Percentiles rank a stretch among this genome's conserved stretches.
These are phyloP conservation scores for Stenoptilia bipunctidactyla DNA, from an alignment of 2,888 invertebrate genomes.

Conservation along the genomic window DNA sequence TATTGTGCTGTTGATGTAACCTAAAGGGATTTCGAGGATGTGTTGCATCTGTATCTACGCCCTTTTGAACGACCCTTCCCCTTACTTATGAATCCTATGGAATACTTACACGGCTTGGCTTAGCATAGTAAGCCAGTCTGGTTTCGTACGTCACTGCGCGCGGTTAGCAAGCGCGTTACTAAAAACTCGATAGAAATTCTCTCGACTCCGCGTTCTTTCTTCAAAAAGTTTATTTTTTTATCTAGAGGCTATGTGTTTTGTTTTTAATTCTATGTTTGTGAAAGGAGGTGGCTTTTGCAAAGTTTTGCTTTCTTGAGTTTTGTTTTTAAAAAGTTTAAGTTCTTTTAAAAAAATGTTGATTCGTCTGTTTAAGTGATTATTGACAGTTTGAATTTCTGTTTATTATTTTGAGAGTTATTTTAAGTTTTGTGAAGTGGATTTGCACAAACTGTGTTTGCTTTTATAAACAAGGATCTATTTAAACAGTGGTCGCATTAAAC, in stretches of 20 bases:
- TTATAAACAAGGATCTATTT: slow-evolving; percentile 25
- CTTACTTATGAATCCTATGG: slow-evolving; percentile 63
- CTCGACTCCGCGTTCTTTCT: slow-evolving; percentile 18
- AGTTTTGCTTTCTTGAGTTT: slow-evolving; percentile 28
- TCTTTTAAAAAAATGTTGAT: slow-evolving; percentile 26
- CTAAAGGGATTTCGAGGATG: slow-evolving; percentile 50
- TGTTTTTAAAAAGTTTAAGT: slow-evolving; percentile 19
- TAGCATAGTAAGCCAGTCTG: slow-evolving; percentile 59
- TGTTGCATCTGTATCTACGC: slow-evolving; percentile 56
- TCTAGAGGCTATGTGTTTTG: slow-evolving; percentile 26
- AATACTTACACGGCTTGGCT: slow-evolving; percentile 58
- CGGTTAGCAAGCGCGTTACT: slow-evolving; percentile 41
- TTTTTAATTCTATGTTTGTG: slow-evolving; percentile 25
- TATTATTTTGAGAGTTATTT: slow-evolving; percentile 15
- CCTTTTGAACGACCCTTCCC: slow-evolving; percentile 66
- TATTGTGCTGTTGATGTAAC: slow-evolving; percentile 25
- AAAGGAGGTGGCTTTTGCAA: slow-evolving; percentile 38
- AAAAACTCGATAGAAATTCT: slow-evolving; percentile 37
- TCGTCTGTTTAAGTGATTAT: slow-evolving; percentile 45
- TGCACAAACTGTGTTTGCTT: slow-evolving; percentile 18
- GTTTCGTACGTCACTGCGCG: slow-evolving; percentile 61
- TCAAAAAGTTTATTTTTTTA: slow-evolving; percentile 19
- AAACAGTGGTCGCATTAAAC: slow-evolving; percentile 27
- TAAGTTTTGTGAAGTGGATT: slow-evolving; percentile 9
- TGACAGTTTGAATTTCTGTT: slow-evolving; percentile 32